Base-by-base conservation (phyloP, 2,797 vertebrate species). In the Ciconia nigra region DNA sequence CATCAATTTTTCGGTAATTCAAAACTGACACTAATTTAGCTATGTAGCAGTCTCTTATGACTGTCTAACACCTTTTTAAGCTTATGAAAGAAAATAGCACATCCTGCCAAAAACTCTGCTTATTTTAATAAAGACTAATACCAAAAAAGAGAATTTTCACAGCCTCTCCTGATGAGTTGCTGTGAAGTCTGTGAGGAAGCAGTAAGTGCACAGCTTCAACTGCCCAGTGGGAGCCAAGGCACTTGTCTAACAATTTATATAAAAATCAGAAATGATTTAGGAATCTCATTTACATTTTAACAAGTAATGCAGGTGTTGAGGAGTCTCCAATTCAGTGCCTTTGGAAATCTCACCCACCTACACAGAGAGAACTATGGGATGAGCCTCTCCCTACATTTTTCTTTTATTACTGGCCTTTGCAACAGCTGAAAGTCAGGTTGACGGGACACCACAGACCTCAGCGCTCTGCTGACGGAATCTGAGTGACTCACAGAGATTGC, bases 81-180 rank as follows among this genome's bases (percentile, higher is more conserved):
- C 72, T 91, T 87, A 31, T 42, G 20, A 66, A 80, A 95, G 71
- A 85, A 85, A 96, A 74, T 13, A 85, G 61, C 57, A 72, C 1
- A 0, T 25, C 14, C 41, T 90, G 91, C 92, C 96, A 95, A 94
- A 86, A 81, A 5, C 11, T 65, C 44, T 86, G 65, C 76, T 89
- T 91, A 33, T 86, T 96, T 93, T 94, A 90, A 66, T 91, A 81
- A 61, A 74, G 51, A 79, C 10, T 61, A 81, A 73, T 89, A 83
- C 41, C 20, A 62, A 87, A 71, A 76, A 88, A 39, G 5, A 87
- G 37, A 77, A 57, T 10, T 87, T 93, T 67, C 86, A 49, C 67
- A 76, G 66, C 26, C 46, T 86, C 51, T 76, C 33, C 66, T 52
- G 39, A 55, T n/a, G 47, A 82, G 71, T 5, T 90, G 59, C 71